phyloP scores from a whole-genome alignment of 2,888 invertebrate genomes.

The Ametastegia equiseti region DNA sequence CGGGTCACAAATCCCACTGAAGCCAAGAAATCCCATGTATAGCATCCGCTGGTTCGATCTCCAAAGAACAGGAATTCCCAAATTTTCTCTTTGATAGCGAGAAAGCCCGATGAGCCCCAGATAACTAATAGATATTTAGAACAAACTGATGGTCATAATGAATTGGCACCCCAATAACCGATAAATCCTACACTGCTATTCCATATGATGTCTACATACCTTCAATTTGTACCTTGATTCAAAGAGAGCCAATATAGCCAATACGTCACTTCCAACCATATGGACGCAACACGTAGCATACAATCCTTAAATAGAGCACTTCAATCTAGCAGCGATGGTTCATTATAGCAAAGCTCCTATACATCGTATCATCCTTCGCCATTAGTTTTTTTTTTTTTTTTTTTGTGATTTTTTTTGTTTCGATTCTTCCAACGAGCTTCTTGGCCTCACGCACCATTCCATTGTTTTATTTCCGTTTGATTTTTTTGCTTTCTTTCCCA shows the following conservation, averaged over 20 bases:
- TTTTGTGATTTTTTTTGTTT: background rate
- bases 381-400: background rate
- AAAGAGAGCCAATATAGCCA: background rate
- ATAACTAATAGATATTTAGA: background rate
- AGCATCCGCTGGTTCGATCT: background rate
- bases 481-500: background rate
- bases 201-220: background rate
- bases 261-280: background rate
- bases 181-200: background rate
- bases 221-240: background rate
- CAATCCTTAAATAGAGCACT: conserved; percentile 36
- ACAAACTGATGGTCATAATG: background rate
- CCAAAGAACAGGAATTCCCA: background rate
- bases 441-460: background rate
- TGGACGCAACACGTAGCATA: background rate
- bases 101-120: background rate
- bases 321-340: background rate
- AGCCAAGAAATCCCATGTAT: conserved; percentile 13
- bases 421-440: background rate
- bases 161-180: background rate
- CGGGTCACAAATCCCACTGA: conserved; percentile 32
- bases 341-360: conserved; percentile 41
- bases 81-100: background rate
- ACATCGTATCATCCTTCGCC: conserved; percentile 7
- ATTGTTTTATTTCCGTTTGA: background rate